Evolutionary conservation across 2,797 vertebrate genomes (phyloP).

Genomic region (Pelodytes ibericus): DNA sequence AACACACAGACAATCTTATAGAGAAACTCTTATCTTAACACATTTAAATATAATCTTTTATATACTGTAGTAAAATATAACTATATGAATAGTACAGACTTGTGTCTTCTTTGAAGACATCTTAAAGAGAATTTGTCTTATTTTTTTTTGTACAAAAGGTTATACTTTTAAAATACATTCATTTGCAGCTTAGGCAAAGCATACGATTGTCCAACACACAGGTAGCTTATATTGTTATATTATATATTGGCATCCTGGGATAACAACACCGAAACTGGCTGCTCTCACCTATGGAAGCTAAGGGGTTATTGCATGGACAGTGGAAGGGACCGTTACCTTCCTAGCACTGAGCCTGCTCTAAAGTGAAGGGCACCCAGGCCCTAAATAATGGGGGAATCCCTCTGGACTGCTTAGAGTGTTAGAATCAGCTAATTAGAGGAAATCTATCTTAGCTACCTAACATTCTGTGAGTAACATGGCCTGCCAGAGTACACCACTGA

Average conservation of each 20-base stretch:
- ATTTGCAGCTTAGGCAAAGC: conserved; percentile 82
- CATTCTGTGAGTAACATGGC: too few species aligned
- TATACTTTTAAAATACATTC: conserved; percentile 87
- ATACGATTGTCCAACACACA: conserved; percentile 74
- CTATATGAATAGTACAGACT: conserved; percentile 86
- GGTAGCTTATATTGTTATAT: conserved; percentile 66
- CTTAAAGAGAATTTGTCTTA: conserved; percentile 76
- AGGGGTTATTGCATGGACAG: background rate
- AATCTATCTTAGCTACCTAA: too few species aligned
- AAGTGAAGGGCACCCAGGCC: too few species aligned
- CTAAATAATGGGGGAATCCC: too few species aligned
- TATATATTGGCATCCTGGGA: background rate
- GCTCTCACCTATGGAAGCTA: background rate
- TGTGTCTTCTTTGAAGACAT: conserved; percentile 90
- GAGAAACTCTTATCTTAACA: conserved; percentile 90
- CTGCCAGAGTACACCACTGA: too few species aligned
- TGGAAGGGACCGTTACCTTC: too few species aligned
- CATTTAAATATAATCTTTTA: conserved; percentile 67
- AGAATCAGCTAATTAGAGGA: too few species aligned
- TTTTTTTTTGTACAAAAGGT: conserved; percentile 75
- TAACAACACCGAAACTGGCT: background rate
- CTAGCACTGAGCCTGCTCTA: too few species aligned
- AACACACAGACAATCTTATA: conserved; percentile 72
- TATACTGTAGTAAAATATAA: conserved; percentile 88
- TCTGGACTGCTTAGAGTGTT: too few species aligned